Conservation (phyloP, 2,797 vertebrate genomes). For the Pipistrellus kuhlii region DNA sequence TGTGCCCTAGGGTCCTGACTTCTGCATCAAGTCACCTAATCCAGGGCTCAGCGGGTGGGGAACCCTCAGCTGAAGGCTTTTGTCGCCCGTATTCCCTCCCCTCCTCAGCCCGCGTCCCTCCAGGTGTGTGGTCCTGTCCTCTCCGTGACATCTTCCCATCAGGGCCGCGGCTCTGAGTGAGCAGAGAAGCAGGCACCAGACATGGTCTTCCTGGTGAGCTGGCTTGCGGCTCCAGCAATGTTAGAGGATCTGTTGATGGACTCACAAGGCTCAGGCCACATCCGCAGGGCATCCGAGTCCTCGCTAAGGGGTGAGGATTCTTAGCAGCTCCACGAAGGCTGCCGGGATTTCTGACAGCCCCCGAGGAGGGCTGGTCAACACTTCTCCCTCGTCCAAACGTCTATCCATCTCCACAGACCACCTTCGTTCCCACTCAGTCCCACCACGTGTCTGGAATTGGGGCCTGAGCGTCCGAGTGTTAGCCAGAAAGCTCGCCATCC, state of each 20-base stretch:
- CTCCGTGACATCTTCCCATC: neutral
- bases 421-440: neutral
- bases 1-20: neutral
- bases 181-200: neutral
- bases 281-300: neutral
- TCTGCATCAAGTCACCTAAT: neutral
- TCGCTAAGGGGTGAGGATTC: neutral
- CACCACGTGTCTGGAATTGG: neutral
- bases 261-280: neutral
- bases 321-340: neutral
- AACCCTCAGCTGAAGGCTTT: neutral
- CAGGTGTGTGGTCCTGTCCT: neutral
- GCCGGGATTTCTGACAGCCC: neutral
- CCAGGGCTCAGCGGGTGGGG: neutral
- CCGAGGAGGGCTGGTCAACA: neutral
- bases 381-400: no score
- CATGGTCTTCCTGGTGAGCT: neutral
- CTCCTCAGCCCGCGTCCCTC: neutral
- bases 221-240: neutral
- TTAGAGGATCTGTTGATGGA: neutral
- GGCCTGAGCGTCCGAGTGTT: neutral
- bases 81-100: neutral
- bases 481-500: neutral
- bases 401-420: neutral
- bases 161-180: neutral